A percentile compares a stretch with the other conserved stretches of the same genome.
phyloP scores from a whole-genome alignment of 1,140 invertebrate species.

The Andrena cerasifolii region DNA sequence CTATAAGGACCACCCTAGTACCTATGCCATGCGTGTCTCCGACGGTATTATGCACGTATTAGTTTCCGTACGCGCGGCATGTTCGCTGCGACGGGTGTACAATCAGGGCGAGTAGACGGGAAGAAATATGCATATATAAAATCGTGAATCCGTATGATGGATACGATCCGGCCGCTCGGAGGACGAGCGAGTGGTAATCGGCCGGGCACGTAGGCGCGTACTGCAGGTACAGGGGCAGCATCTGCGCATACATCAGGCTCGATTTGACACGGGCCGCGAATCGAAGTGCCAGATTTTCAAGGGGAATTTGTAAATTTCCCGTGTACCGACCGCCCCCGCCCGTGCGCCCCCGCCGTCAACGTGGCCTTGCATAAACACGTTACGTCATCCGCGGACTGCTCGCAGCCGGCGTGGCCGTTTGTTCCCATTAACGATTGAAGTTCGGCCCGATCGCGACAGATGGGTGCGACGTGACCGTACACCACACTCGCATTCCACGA shows the following conservation, averaged over 20 bases:
- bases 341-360: slow-evolving; percentile 46
- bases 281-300: slow-evolving; percentile 69
- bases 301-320: slow-evolving; percentile 75
- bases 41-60: neutral
- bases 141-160: slow-evolving; percentile 38
- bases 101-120: slow-evolving; percentile 26
- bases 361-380: slow-evolving; percentile 70
- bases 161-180: slow-evolving; percentile 10
- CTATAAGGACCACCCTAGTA: too few relatives aligned
- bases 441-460: slow-evolving; percentile 77
- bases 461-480: slow-evolving; percentile 76
- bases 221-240: slow-evolving; percentile 68
- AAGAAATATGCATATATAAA: slow-evolving; percentile 38
- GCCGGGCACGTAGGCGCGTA: slow-evolving; percentile 59
- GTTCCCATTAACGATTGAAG: slow-evolving; percentile 79
- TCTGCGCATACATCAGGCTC: slow-evolving; percentile 70
- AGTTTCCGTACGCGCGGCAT: neutral
- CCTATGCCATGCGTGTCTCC: neutral
- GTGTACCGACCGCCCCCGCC: slow-evolving; percentile 55
- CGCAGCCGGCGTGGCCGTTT: slow-evolving; percentile 70
- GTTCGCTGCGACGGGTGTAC: slow-evolving; percentile 19
- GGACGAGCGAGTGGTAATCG: slow-evolving; percentile 54
- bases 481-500: slow-evolving; percentile 75
- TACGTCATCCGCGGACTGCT: slow-evolving; percentile 68
- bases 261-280: slow-evolving; percentile 60